These are phyloP conservation scores for Halesus radiatus DNA, from an alignment of 1,140 invertebrate genomes.

Conservation along the genomic window DNA sequence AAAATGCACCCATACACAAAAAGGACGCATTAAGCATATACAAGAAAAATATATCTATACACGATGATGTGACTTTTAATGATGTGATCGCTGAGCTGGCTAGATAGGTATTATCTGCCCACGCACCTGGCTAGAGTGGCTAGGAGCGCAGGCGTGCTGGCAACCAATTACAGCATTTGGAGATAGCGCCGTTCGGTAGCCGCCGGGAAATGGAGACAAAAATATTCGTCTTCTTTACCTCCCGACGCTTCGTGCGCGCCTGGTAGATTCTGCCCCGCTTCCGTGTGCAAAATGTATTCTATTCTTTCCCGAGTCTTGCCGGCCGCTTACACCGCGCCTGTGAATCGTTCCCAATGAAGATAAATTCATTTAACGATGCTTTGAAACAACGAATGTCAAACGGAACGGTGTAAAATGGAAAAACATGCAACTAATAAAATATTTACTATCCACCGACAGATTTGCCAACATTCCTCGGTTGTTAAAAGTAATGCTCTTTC, in stretches of 20 bases:
- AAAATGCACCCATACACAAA: too few species aligned
- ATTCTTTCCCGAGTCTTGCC: constrained; percentile 5
- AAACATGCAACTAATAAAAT: background rate
- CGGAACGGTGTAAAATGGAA: background rate
- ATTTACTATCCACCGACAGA: background rate
- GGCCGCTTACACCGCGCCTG: background rate
- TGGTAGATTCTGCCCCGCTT: constrained; percentile 27
- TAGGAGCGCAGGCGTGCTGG: constrained; percentile 23
- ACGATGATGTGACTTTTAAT: too few species aligned
- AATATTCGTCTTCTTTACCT: constrained; percentile 25
- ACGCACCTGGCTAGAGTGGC: constrained; percentile 21
- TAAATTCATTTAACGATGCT: constrained; percentile 36
- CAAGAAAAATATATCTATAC: too few species aligned
- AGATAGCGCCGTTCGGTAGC: constrained; percentile 30
- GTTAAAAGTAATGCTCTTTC: too few species aligned
- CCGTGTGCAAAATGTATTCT: constrained; percentile 25
- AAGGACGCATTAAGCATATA: too few species aligned
- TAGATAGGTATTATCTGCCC: background rate
- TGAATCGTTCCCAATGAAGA: constrained; percentile 33
- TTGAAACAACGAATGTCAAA: constrained; percentile 14
- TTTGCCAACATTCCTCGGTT: too few species aligned
- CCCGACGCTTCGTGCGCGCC: constrained; percentile 24
- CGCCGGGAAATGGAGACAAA: constrained; percentile 24
- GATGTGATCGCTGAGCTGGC: too few species aligned
- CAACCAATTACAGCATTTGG: constrained; percentile 29